Percentiles rank a stretch among this genome's conserved stretches.
phyloP scores from a whole-genome alignment of 1,140 invertebrate species.

The Ceratina calcarata region DNA sequence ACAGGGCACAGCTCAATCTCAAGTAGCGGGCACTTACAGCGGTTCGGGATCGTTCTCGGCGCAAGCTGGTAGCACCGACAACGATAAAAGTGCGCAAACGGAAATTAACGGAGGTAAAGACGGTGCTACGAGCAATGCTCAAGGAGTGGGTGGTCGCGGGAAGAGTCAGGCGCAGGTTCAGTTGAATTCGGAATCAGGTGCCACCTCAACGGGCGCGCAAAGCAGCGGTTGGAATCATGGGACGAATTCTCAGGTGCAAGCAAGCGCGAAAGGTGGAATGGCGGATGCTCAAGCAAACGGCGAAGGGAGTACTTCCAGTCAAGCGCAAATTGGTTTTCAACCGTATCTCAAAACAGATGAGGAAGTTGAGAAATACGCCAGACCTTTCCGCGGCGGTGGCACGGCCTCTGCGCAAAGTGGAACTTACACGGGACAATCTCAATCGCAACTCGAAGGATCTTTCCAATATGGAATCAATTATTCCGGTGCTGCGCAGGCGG shows the following conservation, averaged over 20 bases:
- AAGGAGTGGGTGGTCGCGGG: slow-evolving; percentile 86
- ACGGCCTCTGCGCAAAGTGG: slow-evolving; percentile 89
- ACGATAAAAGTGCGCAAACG: slow-evolving; percentile 86
- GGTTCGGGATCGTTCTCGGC: slow-evolving; percentile 89
- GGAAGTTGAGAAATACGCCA: slow-evolving; percentile 74
- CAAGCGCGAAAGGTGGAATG: slow-evolving; percentile 88
- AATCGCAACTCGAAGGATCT: slow-evolving; percentile 89
- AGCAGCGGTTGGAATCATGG: slow-evolving; percentile 87
- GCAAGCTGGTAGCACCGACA: slow-evolving; percentile 89
- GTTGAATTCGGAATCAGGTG: slow-evolving; percentile 86
- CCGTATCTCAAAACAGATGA: slow-evolving; percentile 84
- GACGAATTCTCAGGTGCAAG: slow-evolving; percentile 88
- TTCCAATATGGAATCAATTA: slow-evolving; percentile 90
- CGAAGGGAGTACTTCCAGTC: slow-evolving; percentile 90
- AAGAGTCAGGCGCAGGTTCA: slow-evolving; percentile 90
- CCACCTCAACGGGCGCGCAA: slow-evolving; percentile 87
- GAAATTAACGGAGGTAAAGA: slow-evolving; percentile 88
- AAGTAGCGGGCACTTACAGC: slow-evolving; percentile 89
- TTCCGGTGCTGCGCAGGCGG: slow-evolving; percentile 89
- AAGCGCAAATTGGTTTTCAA: slow-evolving; percentile 92
- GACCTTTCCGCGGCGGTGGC: slow-evolving; percentile 87
- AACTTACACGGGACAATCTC: slow-evolving; percentile 86
- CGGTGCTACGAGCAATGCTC: slow-evolving; percentile 87
- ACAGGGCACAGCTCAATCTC: slow-evolving; percentile 87
- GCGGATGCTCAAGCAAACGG: slow-evolving; percentile 91